A percentile compares a stretch with the other conserved stretches of the same genome.
Conservation (phyloP, 2,113 vertebrate genomes). For the Eurypyga helias region DNA sequence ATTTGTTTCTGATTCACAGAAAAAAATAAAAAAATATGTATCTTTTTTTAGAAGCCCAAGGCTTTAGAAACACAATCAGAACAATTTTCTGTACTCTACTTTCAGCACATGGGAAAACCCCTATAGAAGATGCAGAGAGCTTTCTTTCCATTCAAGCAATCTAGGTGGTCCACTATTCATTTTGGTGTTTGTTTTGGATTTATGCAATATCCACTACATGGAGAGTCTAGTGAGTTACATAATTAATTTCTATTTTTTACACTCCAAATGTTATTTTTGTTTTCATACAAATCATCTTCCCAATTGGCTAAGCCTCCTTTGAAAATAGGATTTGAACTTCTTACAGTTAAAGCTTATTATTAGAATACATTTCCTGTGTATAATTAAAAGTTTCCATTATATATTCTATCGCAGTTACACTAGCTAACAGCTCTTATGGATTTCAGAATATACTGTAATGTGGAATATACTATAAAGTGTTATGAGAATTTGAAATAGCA, state of each 20-base stretch:
- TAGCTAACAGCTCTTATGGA: not conserved
- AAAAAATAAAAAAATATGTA: no score
- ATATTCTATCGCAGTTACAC: not conserved
- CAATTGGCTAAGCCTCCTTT: not conserved
- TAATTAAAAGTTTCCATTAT: not conserved
- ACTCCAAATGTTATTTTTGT: not conserved
- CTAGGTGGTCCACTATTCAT: not conserved
- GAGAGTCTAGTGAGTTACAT: not conserved
- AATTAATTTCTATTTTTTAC: not conserved
- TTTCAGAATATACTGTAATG: not conserved
- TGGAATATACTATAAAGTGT: not conserved
- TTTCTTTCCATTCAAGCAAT: not conserved
- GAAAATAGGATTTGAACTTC: not conserved
- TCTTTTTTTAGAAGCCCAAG: no score
- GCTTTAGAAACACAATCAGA: not conserved
- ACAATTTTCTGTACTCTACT: not conserved
- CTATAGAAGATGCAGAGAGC: not conserved
- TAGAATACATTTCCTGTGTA: not conserved
- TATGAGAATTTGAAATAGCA: not conserved
- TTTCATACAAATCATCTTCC: not conserved
- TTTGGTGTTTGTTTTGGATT: not conserved
- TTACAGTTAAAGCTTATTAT: not conserved
- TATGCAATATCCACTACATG: not conserved
- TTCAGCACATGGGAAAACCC: not conserved
- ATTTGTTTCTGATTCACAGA: not conserved